These are phyloP conservation scores for Pelosia muscerda DNA, from an alignment of 2,888 invertebrate genomes.

Conservation along the genomic window DNA sequence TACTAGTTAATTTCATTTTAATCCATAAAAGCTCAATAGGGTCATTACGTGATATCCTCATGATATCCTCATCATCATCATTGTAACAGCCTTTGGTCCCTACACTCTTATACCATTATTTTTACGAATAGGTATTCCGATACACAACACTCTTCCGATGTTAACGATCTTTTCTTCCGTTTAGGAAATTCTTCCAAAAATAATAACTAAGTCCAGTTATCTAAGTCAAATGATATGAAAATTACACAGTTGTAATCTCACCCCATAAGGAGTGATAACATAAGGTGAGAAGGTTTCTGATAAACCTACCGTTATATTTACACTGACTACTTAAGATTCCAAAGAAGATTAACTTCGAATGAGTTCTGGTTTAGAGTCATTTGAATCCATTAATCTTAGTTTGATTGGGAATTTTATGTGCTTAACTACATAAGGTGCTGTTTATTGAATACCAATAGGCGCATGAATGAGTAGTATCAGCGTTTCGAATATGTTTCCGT, in stretches of 20 bases:
- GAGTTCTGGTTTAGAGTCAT: constrained; percentile 38
- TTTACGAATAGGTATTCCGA: too few species aligned
- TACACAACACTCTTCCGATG: neutral
- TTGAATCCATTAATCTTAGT: constrained; percentile 48
- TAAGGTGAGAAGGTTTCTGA: constrained; percentile 52
- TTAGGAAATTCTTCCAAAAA: neutral
- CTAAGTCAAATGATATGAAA: constrained; percentile 44
- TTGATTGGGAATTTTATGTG: constrained; percentile 43
- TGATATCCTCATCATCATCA: too few species aligned
- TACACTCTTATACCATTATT: neutral
- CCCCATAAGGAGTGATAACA: constrained; percentile 41
- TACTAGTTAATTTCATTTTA: too few species aligned
- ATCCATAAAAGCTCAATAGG: too few species aligned
- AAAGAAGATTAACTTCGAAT: constrained; percentile 42
- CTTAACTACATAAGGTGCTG: constrained; percentile 26
- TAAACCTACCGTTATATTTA: constrained; percentile 44
- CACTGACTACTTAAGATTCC: constrained; percentile 49
- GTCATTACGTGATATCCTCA: too few species aligned
- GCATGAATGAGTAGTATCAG: constrained; percentile 6
- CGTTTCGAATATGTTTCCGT: constrained; percentile 4
- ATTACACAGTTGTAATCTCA: constrained; percentile 43
- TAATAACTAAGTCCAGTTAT: constrained; percentile 20
- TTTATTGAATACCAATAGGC: constrained; percentile 25
- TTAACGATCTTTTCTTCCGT: neutral
- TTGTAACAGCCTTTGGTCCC: too few species aligned